Evolutionary conservation across 37 sponge, comb jelly and placozoan species (phyloP).

Genomic region (Eunapius fragilis): DNA sequence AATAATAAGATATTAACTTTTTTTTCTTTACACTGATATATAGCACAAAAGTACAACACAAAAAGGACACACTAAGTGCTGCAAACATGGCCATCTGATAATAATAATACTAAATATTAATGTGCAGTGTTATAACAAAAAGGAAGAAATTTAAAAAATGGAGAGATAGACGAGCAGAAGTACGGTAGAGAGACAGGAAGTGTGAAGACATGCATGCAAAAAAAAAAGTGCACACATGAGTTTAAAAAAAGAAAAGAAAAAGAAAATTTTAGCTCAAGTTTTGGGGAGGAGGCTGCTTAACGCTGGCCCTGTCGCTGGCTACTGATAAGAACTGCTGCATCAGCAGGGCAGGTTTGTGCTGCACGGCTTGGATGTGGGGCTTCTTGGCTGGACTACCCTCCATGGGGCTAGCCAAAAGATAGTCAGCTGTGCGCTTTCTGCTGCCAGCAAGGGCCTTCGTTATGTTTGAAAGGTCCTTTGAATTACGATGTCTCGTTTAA

Average conservation of each 20-base stretch:
- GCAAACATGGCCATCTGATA: neutral
- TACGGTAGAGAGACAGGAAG: neutral
- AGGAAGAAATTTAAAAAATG: neutral
- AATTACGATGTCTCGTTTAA: constrained; percentile 8
- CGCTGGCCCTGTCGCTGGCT: constrained; percentile 42
- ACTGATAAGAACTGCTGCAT: constrained; percentile 41
- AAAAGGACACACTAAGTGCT: neutral
- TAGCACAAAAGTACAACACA: neutral
- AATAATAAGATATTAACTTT: neutral
- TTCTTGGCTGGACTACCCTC: constrained; percentile 17
- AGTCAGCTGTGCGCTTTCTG: constrained; percentile 29
- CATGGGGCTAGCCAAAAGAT: constrained; percentile 10
- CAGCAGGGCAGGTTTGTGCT: constrained; percentile 16
- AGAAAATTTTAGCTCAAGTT: neutral
- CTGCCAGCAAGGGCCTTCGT: neutral
- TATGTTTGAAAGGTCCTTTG: constrained; percentile 19
- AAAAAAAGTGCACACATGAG: neutral
- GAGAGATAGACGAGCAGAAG: neutral
- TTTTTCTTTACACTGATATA: neutral
- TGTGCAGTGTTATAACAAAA: neutral
- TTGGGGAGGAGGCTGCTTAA: constrained; percentile 10
- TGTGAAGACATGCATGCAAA: neutral
- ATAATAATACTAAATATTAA: neutral
- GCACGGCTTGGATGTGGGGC: neutral
- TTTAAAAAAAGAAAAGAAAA: neutral